Base-by-base conservation (phyloP, 2,797 vertebrate genomes). In the Falco naumanni region DNA sequence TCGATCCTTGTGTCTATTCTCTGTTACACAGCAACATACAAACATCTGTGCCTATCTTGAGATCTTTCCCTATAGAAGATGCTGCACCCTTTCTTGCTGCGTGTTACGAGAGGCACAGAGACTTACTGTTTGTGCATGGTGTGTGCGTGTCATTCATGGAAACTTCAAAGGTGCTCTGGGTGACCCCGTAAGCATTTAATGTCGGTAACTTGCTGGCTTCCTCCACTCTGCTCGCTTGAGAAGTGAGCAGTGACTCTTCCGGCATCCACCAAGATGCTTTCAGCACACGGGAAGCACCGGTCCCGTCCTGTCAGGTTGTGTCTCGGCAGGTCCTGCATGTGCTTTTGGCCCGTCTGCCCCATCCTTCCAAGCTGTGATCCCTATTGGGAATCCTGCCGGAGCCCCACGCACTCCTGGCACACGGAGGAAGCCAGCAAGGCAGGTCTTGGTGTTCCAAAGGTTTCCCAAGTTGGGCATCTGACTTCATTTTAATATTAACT, bases 1-100 rank as follows among this genome's bases (percentile, higher is more conserved):
- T 39, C 90, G 91, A 45, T 92, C 92, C 84, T 9, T 20, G 48
- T 33, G 76, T 53, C 80, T 93, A 90, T 96, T 96, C 95, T 91
- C 88, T 94, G 77, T 95, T 89, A 86, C 53, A 16, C 70, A 89
- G 92, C 29, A 37, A 54, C 6, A 11, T 72, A 28, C 80, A 72
- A 53, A 82, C 61, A 79, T 54, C 71, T 33, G 70, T 87, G 81
- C 21, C 50, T 63, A 26, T 82, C 41, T 66, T 41, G 87, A 93
- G 50, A 61, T 69, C 31, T 25, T 47, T 87, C 77, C 92, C 93
- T 95, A 5, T 68, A 90, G 95, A 84, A 91, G 74, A 71, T 50
- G 29, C 34, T 66, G 34, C 88, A 13, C 72, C 72, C 56, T 15
- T 24, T 70, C n/a, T 69, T 3, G 37, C 43, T 84, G 61, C 54